Percentiles rank a stretch among this genome's conserved stretches.
Evolutionary conservation across 2,888 invertebrate genomes (phyloP).

Genomic region (Lycophotia porphyrea): DNA sequence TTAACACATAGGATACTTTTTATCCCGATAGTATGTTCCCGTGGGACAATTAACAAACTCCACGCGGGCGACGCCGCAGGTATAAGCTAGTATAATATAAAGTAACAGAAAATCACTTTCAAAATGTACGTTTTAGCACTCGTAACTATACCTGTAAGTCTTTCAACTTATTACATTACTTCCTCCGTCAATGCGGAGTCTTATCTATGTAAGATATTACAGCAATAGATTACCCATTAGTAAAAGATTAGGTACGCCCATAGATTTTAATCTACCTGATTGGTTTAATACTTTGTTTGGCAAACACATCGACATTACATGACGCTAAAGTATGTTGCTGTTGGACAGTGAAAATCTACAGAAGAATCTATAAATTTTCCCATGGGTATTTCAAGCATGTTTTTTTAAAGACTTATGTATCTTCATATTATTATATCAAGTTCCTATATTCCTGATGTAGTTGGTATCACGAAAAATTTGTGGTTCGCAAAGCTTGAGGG

Average conservation of each 20-base stretch:
- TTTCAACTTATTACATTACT: not conserved
- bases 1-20: too few relatives aligned
- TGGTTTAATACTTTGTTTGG: slow-evolving; percentile 39
- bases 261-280: slow-evolving; percentile 21
- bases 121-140: not conserved
- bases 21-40: too few relatives aligned
- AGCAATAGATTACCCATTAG: not conserved
- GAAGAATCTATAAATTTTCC: slow-evolving; percentile 28
- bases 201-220: not conserved
- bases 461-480: not conserved
- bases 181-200: not conserved
- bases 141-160: not conserved
- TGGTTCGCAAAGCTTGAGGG: not conserved
- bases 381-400: slow-evolving; percentile 12
- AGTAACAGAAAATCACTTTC: not conserved
- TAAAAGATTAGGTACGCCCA: not conserved
- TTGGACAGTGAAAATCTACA: slow-evolving; percentile 41
- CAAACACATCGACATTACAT: slow-evolving; percentile 19
- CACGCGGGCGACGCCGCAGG: too few relatives aligned
- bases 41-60: too few relatives aligned
- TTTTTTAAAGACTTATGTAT: not conserved
- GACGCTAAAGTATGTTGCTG: slow-evolving; percentile 26
- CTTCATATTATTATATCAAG: not conserved
- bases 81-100: too few relatives aligned
- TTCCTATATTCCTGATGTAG: not conserved